phyloP scores from a whole-genome alignment of 1,140 invertebrate genomes.

The Globodera rostochiensis region DNA sequence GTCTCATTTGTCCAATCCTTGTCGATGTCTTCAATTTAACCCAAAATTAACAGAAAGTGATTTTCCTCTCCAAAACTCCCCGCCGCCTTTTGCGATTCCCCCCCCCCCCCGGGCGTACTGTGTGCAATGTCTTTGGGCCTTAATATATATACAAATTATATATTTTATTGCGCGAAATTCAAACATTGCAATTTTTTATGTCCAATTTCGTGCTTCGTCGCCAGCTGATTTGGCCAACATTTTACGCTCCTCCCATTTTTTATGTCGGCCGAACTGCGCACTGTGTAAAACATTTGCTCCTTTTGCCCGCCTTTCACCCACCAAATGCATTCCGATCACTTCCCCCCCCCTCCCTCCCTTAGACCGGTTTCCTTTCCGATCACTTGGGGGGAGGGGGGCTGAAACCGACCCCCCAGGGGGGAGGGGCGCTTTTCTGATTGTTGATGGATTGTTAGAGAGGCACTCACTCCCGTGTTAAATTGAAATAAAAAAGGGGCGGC shows the following conservation, averaged over 20 bases:
- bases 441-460: neutral
- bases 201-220: neutral
- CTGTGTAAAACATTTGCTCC: neutral
- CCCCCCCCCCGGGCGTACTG: too few relatives aligned
- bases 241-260: neutral
- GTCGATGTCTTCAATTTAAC: too few relatives aligned
- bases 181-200: neutral
- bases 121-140: too few relatives aligned
- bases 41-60: neutral
- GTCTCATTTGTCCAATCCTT: too few relatives aligned
- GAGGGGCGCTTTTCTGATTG: neutral
- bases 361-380: neutral
- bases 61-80: neutral
- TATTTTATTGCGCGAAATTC: neutral
- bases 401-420: slow-evolving; percentile 4
- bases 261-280: neutral
- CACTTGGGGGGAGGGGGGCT: neutral
- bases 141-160: neutral
- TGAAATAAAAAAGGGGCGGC: neutral
- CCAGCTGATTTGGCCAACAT: neutral
- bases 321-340: neutral
- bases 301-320: neutral
- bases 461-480: neutral
- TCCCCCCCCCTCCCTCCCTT: neutral
- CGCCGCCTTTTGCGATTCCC: too few relatives aligned